phyloP scores from a whole-genome alignment of 1,140 invertebrate genomes.

The Drosophila grimshawi region DNA sequence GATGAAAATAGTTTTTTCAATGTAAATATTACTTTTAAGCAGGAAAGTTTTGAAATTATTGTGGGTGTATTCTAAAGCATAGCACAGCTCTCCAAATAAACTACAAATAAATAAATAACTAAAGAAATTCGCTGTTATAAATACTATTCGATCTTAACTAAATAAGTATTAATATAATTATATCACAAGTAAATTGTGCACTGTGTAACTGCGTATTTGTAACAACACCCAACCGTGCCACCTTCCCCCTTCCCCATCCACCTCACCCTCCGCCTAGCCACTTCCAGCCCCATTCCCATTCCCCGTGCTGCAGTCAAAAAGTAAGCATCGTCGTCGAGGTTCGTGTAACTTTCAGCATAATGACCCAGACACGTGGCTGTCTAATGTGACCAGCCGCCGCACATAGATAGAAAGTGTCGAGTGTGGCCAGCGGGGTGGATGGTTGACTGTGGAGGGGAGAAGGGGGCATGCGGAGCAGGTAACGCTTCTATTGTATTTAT shows the following conservation, averaged over 20 bases:
- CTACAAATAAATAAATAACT: no score
- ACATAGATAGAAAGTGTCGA: slow-evolving; percentile 48
- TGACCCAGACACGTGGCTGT: slow-evolving; percentile 82
- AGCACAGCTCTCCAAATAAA: no score
- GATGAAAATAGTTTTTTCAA: no score
- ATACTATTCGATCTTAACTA: no score
- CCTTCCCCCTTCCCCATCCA: not conserved
- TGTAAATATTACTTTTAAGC: no score
- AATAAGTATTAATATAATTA: no score
- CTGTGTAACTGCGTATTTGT: no score
- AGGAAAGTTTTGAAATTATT: no score
- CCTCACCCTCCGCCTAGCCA: not conserved
- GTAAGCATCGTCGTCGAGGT: slow-evolving; percentile 60
- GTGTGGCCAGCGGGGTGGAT: slow-evolving; percentile 32
- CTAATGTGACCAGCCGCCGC: slow-evolving; percentile 69
- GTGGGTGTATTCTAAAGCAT: no score
- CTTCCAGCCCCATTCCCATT: not conserved
- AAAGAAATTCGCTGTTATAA: no score
- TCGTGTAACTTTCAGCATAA: slow-evolving; percentile 83
- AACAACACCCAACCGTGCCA: no score
- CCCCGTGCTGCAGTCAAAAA: slow-evolving; percentile 11
- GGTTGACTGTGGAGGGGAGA: not conserved
- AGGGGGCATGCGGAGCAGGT: slow-evolving; percentile 14
- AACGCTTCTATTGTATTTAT: slow-evolving; percentile 45
- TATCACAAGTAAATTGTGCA: no score